These are phyloP conservation scores for Nomada flava DNA, from an alignment of 2,888 invertebrate genomes.

Conservation along the genomic window DNA sequence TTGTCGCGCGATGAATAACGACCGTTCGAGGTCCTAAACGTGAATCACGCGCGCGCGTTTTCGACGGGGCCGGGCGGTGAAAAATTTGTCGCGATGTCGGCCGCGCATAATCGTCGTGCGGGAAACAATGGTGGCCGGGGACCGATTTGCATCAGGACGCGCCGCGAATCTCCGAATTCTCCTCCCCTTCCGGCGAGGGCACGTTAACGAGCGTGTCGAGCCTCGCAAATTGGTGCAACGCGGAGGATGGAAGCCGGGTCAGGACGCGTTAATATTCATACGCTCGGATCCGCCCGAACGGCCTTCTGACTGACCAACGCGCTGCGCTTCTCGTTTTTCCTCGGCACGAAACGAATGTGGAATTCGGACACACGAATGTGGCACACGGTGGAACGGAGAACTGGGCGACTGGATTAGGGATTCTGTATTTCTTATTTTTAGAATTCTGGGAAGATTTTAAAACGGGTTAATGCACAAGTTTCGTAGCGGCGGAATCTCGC, in stretches of 20 bases:
- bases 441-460: neutral
- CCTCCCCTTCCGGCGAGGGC: slow-evolving; percentile 24
- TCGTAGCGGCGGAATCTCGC: neutral
- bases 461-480: neutral
- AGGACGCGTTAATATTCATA: slow-evolving; percentile 64
- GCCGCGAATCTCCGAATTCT: slow-evolving; percentile 66
- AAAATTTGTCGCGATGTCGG: slow-evolving; percentile 64
- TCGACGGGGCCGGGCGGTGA: slow-evolving; percentile 32
- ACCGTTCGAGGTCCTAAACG: slow-evolving; percentile 20
- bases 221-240: slow-evolving; percentile 75
- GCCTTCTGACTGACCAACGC: slow-evolving; percentile 52
- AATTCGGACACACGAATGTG: slow-evolving; percentile 46
- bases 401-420: slow-evolving; percentile 13
- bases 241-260: slow-evolving; percentile 24
- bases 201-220: slow-evolving; percentile 66
- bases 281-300: slow-evolving; percentile 38
- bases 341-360: slow-evolving; percentile 45
- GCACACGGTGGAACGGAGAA: slow-evolving; percentile 13
- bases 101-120: slow-evolving; percentile 63
- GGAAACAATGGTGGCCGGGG: slow-evolving; percentile 70
- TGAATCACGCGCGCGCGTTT: slow-evolving; percentile 62
- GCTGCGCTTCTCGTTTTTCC: slow-evolving; percentile 47
- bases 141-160: slow-evolving; percentile 75
- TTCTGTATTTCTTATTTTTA: neutral
- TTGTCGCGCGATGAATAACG: slow-evolving; percentile 66